Base-by-base conservation (phyloP, 2,797 vertebrate genomes). In the Scolopax bukidnonensis region DNA sequence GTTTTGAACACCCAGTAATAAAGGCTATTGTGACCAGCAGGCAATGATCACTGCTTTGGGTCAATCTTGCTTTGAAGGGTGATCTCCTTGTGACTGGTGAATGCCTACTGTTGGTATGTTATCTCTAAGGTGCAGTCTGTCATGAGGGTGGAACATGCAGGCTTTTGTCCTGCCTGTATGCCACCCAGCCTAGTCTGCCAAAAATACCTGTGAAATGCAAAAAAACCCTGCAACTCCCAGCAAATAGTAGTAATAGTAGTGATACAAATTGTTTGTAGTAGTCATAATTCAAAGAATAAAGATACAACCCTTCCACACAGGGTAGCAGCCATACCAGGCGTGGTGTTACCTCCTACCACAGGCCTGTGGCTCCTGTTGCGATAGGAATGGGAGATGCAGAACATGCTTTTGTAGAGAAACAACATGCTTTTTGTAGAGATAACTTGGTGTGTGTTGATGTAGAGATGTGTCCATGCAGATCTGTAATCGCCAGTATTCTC, bases 301-400 rank as follows among this genome's bases (percentile, higher is more conserved):
- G 71, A 5, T 25, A 7, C 33, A 10, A 14, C 3, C 19, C 14
- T 4, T 38, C 8, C 1, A 2, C 20, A 2, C 3, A 4, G n/a
- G 28, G 18, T 13, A 43, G 53, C 65, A 53, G 16, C 18, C 7
- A 6, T 41, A 2, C 5, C n/a, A 15, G 65, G 57, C 40, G 5
- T 2, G 20, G 10, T 32, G 56, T 21, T 21, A 0, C 1, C 71
- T 75, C 45, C 67, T 54, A 33, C 48, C 30, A 36, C 36, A 36
- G 36, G 36, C 36, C 43, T 1, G 4, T 4, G 71, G 45, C 40
- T 20, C 17, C 24, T 14, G 18, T 4, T 4, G 74, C 1, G 27
- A 16, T 1, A 18, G 38, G n/a, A 33, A 28, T 1, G 18, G 53
- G 36, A 77, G 59, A 11, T 5, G 41, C 50, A n/a, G 48, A 21